A percentile compares a stretch with the other conserved stretches of the same genome.
These are phyloP conservation scores for Drosophila hamatofila DNA, from an alignment of 2,888 invertebrate genomes.

Conservation along the genomic window DNA sequence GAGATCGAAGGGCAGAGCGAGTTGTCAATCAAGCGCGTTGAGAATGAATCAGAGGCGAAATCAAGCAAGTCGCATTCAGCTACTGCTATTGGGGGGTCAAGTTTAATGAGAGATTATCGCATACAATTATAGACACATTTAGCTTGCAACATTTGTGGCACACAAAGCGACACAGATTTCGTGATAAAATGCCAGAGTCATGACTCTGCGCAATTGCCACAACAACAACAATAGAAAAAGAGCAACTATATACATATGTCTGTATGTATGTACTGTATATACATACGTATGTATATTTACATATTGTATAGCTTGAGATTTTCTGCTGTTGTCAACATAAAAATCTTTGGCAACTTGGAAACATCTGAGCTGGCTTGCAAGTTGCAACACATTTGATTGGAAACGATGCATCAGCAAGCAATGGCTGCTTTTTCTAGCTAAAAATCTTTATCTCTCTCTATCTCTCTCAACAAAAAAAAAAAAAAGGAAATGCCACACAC, in stretches of 20 bases:
- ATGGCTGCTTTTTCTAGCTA: conserved; percentile 7
- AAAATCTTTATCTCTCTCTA: background rate
- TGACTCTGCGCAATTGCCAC: conserved; percentile 19
- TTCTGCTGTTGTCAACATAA: conserved; percentile 9
- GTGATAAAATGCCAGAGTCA: background rate
- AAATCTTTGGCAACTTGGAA: background rate
- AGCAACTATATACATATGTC: background rate
- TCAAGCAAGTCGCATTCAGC: background rate
- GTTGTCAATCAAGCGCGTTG: conserved; percentile 8
- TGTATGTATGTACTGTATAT: background rate
- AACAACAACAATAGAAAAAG: background rate
- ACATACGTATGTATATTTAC: background rate
- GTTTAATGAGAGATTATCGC: conserved; percentile 18
- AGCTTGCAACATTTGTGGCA: conserved; percentile 24
- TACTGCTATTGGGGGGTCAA: background rate
- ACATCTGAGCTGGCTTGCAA: conserved; percentile 1
- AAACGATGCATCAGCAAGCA: background rate
- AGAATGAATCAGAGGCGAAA: conserved; percentile 20
- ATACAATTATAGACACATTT: conserved; percentile 24
- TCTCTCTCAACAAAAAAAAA: background rate
- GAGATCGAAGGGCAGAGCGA: conserved; percentile 14
- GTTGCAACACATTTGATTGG: conserved; percentile 8
- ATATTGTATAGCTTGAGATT: background rate
- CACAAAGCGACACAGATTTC: conserved; percentile 12
- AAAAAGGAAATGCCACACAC: background rate